phyloP scores from a whole-genome alignment of 2,113 vertebrate species.

The Hippocampus zosterae region DNA sequence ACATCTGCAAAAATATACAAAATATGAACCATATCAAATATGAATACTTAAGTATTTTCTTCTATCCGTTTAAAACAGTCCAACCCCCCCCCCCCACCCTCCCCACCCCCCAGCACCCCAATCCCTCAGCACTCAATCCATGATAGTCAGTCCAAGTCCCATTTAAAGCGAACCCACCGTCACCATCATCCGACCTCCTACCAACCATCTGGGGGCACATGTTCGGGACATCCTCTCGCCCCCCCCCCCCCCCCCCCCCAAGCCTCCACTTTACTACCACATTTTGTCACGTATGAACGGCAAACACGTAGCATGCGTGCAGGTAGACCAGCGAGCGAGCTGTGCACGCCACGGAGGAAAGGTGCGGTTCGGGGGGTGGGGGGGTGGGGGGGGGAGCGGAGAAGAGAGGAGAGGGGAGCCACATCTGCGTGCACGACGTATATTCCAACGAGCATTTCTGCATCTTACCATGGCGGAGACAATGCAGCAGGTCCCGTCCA shows the following conservation, averaged over 20 bases:
- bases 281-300: background rate
- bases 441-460: background rate
- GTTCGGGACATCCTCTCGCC: background rate
- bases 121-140: background rate
- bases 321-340: background rate
- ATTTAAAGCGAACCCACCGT: background rate
- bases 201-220: background rate
- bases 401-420: background rate
- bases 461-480: slow-evolving; percentile 7
- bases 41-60: background rate
- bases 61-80: background rate
- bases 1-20: too few relatives aligned
- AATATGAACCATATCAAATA: too few relatives aligned
- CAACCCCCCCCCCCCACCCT: background rate
- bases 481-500: slow-evolving; percentile 11
- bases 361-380: background rate
- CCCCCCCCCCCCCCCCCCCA: background rate
- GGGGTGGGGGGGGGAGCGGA: background rate
- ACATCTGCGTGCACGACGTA: background rate
- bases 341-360: background rate
- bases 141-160: background rate
- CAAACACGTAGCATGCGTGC: background rate
- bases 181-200: background rate
- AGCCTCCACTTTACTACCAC: too few relatives aligned
- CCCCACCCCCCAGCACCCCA: too few relatives aligned